Evolutionary conservation across 2,888 invertebrate genomes (phyloP).

Genomic region (Acronicta alni): DNA sequence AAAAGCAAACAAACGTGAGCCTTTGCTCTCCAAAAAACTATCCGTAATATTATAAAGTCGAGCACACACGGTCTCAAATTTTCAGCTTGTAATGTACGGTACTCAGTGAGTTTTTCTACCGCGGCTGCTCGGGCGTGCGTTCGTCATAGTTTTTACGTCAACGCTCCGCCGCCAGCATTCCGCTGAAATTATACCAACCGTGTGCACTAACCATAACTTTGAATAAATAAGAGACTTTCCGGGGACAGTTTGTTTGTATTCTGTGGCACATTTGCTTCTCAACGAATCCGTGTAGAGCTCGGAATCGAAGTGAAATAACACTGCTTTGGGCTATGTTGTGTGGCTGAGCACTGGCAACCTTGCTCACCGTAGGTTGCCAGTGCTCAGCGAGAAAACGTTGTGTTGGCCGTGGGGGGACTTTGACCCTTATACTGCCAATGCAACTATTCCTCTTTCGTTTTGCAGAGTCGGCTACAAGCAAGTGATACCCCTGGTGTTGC

Average conservation of each 20-base stretch:
- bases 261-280: no score
- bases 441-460: no score
- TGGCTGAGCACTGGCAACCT: no score
- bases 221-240: neutral
- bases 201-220: constrained; percentile 53
- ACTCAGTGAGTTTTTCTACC: constrained; percentile 55
- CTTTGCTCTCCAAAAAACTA: neutral
- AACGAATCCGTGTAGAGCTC: no score
- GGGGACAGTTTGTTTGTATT: neutral
- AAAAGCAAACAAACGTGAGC: neutral
- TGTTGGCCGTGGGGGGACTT: no score
- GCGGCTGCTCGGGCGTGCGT: constrained; percentile 46
- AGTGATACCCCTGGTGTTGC: no score
- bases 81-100: constrained; percentile 38
- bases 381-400: no score
- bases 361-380: no score
- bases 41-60: constrained; percentile 17
- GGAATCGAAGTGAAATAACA: no score
- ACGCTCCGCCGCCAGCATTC: constrained; percentile 74
- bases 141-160: constrained; percentile 81
- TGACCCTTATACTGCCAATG: no score
- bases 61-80: constrained; percentile 36
- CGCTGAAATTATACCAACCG: constrained; percentile 77
- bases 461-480: no score
- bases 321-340: no score